Conservation (phyloP, 2,113 vertebrate species). For the Ochotona princeps region DNA sequence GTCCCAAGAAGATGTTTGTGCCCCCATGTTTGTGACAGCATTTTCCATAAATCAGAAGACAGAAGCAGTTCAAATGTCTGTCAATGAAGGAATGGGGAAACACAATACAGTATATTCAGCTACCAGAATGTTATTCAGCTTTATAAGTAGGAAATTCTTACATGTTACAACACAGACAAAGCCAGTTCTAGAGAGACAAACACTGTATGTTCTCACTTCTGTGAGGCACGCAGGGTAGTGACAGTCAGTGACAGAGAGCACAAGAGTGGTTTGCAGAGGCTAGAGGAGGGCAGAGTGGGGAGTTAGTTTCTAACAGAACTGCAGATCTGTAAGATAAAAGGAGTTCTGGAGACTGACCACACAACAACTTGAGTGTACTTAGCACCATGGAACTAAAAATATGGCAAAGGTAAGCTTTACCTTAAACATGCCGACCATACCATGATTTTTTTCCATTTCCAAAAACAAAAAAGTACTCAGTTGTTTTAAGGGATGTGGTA, state of each 20-base stretch:
- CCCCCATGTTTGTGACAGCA: not conserved
- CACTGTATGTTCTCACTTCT: not conserved
- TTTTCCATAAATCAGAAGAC: not conserved
- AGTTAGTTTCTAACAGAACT: not conserved
- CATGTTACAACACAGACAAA: not conserved
- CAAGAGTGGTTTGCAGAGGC: not conserved
- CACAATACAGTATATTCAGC: not conserved
- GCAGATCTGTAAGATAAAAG: not conserved
- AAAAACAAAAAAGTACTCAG: not conserved
- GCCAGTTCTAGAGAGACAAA: constrained; percentile 2
- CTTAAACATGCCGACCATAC: not conserved
- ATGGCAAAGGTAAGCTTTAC: not conserved
- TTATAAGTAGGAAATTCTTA: constrained; percentile 16
- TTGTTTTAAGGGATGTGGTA: not conserved
- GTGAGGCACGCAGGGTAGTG: not conserved
- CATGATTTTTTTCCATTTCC: not conserved
- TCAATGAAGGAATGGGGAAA: not conserved
- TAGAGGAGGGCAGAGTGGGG: not conserved
- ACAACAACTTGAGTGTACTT: not conserved
- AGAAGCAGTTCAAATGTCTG: not conserved
- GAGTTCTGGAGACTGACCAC: not conserved
- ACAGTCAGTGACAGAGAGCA: not conserved
- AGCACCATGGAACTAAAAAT: not conserved
- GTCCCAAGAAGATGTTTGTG: not conserved
- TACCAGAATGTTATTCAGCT: not conserved